Evolutionary conservation across 1,140 invertebrate species (phyloP), one percentile per base, ranked within the genome.

Genomic region (Laupala kohalensis): DNA sequence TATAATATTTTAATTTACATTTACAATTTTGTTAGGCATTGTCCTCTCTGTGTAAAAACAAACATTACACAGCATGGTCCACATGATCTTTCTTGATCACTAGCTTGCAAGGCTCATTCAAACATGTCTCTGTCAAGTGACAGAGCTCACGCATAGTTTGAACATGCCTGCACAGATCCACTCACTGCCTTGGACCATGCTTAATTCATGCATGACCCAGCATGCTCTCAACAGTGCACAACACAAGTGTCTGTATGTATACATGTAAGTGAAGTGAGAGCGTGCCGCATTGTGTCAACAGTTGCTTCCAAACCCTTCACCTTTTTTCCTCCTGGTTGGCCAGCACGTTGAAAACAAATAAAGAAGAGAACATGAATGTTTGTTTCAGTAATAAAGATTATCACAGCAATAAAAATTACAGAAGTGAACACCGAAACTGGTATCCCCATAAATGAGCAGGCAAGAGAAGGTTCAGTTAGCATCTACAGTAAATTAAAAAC

Each of bases 261-360:
- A 53, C 37, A 53, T 53, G 37, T 53, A 53, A 53, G 71, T 69
- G 65, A 63, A 53, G 71, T 70, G 66, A 27, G 70, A 30, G 63
- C 64, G 70, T 71, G 70, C 28, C 24, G 70, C 53, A 25, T 71
- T 53, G 37, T 53, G 37, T 79, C 76, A 78, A 78, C 75, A 86
- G 82, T 81, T 83, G 83, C 82, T 84, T 82, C 85, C 81, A 82
- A 84, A 81, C 81, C 83, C 84, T 86, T 87, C 86, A 87, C 86
- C 86, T 88, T 87, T 87, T 86, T 85, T 87, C 86, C 86, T 88
- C 85, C 86, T 86, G 84, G 80, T 82, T 68, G 67, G 29, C 67
- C 67, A 68, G 67, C 67, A 29, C 67, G 29, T 29, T 23, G 67
- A 27, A 28, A n/a, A 37, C 6, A 68, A 23, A 30, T 28, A 67